phyloP scores from a whole-genome alignment of 2,888 invertebrate species.

The Listrodromus nycthemerus region DNA sequence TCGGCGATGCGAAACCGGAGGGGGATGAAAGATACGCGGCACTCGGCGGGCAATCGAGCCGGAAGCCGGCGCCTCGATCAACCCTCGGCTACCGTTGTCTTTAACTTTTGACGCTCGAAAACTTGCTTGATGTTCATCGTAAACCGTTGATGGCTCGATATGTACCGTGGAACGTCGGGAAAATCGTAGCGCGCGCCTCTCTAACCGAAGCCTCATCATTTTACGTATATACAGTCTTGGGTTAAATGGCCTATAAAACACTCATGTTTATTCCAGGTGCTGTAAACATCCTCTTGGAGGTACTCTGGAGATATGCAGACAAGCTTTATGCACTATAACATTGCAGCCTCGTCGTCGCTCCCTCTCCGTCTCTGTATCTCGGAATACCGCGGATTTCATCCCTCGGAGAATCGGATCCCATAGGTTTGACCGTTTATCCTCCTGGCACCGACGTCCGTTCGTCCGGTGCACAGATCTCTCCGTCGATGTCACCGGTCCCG shows the following conservation, averaged over 20 bases:
- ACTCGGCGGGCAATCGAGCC: constrained; percentile 10
- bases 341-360: constrained; percentile 23
- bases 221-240: constrained; percentile 28
- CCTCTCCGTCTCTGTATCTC: constrained; percentile 9
- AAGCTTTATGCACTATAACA: constrained; percentile 26
- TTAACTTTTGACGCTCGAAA: constrained; percentile 62
- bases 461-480: constrained; percentile 24
- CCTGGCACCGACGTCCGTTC: neutral
- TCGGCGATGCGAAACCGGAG: constrained; percentile 5
- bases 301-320: constrained; percentile 33
- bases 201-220: constrained; percentile 41
- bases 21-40: constrained; percentile 1
- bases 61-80: constrained; percentile 21
- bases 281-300: constrained; percentile 61
- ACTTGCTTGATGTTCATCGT: constrained; percentile 64
- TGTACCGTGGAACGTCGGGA: constrained; percentile 54
- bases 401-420: constrained; percentile 43
- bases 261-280: constrained; percentile 66
- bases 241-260: constrained; percentile 64
- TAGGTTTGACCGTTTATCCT: constrained; percentile 9
- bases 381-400: constrained; percentile 14
- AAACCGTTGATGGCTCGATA: constrained; percentile 55
- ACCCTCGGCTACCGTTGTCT: constrained; percentile 41
- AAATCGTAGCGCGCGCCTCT: constrained; percentile 33
- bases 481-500: neutral